Evolutionary conservation across 2,113 vertebrate genomes (phyloP), one percentile per base, ranked within the genome.

Genomic region (Peromyscus californicus): DNA sequence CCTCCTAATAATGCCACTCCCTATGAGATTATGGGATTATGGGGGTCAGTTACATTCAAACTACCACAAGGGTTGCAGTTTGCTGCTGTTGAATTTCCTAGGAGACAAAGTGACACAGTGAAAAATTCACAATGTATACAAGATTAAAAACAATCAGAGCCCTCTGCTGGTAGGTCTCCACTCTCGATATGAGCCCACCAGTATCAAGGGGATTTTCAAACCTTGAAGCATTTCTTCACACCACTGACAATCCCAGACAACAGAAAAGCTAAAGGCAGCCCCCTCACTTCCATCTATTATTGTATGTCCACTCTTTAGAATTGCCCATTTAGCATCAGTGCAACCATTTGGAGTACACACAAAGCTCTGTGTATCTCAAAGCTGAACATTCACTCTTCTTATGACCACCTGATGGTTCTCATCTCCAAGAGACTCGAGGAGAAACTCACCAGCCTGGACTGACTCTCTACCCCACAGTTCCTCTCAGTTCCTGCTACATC

Each of bases 61-160:
- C 54, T 54, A 54, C 13, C 54, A 54, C 54, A 54, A 15, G 54
- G 16, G 21, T 79, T 96, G 48, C 75, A n/a, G 54, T 79, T 93
- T 96, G 54, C 13, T 95, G 29, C 79, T 39, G 59, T 36, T 87
- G 70, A 95, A 76, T n/a, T 95, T 89, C 59, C 22, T 89, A 74
- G 17, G 48, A 95, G 13, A 59, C 54, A 90, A 61, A 91, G 36
- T 31, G 51, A 89, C 4, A 39, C 87, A 33, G 15, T 72, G 4
- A 45, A 91, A 95, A 96, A 65, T 76, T 33, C 1, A 24, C 36
- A 80, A 51, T 51, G 7, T 16, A 76, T 36, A 29, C n/a, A 93
- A 54, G 21, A 72, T 65, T 59, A 42, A 72, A 93, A 80, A 45
- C 4, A 80, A 65, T 89, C n/a, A 48, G 69, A 76, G 72, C 80